phyloP scores from a whole-genome alignment of 1,140 invertebrate genomes.

The Stenopsyche tienmushanensis region DNA sequence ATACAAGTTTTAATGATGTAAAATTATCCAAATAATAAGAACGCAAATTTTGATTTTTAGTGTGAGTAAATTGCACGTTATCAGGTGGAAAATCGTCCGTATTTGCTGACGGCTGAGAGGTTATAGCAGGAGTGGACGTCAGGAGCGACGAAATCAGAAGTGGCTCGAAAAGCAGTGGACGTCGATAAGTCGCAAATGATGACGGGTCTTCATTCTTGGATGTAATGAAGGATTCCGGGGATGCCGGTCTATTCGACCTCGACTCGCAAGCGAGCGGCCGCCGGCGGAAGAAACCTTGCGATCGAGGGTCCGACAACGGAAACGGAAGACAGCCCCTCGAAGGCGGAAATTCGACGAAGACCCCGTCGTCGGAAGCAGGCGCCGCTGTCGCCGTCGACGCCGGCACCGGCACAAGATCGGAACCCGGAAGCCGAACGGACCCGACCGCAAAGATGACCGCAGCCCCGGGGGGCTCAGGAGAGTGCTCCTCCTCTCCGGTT shows the following conservation, averaged over 20 bases:
- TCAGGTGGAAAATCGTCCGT: no score
- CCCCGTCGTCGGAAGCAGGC: not conserved
- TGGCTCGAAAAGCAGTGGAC: not conserved
- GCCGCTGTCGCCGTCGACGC: not conserved
- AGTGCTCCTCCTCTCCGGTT: not conserved
- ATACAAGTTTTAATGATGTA: no score
- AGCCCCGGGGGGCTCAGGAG: not conserved
- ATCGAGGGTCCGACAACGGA: not conserved
- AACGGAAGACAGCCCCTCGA: not conserved
- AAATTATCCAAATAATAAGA: no score
- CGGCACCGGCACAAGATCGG: conserved; percentile 2
- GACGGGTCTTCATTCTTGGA: not conserved
- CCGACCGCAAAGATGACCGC: not conserved
- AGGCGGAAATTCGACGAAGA: not conserved
- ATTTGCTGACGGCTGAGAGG: no score
- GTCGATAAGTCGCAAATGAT: not conserved
- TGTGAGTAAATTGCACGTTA: no score
- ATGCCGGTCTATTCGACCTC: not conserved
- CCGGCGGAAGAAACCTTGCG: not conserved
- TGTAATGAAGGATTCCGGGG: not conserved
- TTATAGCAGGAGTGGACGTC: no score
- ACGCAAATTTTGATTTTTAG: no score
- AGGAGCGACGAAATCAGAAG: no score
- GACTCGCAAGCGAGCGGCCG: not conserved
- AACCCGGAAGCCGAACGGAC: not conserved